Base-by-base conservation (phyloP, 2,888 invertebrate species). In the Nezara viridula region DNA sequence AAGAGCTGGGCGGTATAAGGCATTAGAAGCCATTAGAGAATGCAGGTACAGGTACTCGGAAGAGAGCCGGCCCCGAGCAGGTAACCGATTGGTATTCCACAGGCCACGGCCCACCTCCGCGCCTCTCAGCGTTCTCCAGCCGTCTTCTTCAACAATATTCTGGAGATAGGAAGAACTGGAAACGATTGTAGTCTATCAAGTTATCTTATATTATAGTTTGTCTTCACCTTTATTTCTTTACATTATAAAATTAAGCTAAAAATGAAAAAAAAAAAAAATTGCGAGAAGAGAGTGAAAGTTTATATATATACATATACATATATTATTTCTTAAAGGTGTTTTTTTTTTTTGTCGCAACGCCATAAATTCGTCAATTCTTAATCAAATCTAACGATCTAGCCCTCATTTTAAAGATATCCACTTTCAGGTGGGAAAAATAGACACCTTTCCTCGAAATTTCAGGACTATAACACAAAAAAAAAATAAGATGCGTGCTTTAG, bases 21-120 rank as follows among this genome's bases (percentile, higher is more conserved):
- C 37, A 73, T 73, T 66, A 73, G 32, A 73, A 32, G n/a, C 66
- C 66, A 73, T 73, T 73, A 73, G 32, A 7, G 66, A 32, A 32
- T 32, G 7, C 19, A 27, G 66, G n/a, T n/a, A n/a, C 37, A 73
- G 66, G 66, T 73, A 73, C 32, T 5, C 27, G 1, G 44, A 77
- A 47, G 81, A 47, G 81, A 81, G 44, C 81, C 81, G 24, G 81
- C 24, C 81, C 44, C 81, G n/a, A 40, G 44, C 81, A 81, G 81
- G 81, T 81, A 81, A 12, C 5, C 81, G 24, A 81, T 81, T 81
- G 81, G 81, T 81, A 81, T 81, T 81, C 81, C 14, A 16, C 16
- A 7, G 37, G 37, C 16, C 27, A 27, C 14, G n/a, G 55, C 60
- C 27, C 60, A 14, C 27, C 60, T 60, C 60, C 60, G 6, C 27